Percentiles rank a stretch among this genome's conserved stretches.
These are phyloP conservation scores for Celastrina argiolus DNA, from an alignment of 2,888 invertebrate genomes.

Conservation along the genomic window DNA sequence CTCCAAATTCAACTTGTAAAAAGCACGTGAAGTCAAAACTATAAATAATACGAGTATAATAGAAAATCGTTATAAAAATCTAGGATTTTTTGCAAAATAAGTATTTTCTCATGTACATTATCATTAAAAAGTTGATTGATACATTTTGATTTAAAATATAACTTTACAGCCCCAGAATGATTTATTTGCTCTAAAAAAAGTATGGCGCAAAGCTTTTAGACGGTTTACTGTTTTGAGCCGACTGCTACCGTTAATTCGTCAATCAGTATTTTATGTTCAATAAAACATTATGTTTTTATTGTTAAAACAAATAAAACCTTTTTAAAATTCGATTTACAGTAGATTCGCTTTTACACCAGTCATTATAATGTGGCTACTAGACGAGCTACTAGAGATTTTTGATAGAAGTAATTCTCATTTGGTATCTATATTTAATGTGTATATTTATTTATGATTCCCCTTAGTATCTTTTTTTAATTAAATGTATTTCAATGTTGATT, in stretches of 20 bases:
- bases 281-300: constrained; percentile 48
- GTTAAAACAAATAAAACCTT: constrained; percentile 44
- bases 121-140: no score
- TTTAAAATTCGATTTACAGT: constrained; percentile 44
- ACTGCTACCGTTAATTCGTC: constrained; percentile 49
- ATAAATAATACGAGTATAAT: no score
- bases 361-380: constrained; percentile 45
- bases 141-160: background rate
- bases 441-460: no score
- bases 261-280: constrained; percentile 50
- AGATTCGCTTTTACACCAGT: constrained; percentile 48
- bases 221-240: constrained; percentile 32
- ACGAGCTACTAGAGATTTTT: constrained; percentile 25
- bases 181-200: background rate
- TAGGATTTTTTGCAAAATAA: no score
- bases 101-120: no score
- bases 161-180: background rate
- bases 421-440: no score
- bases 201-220: constrained; percentile 36
- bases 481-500: no score
- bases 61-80: no score
- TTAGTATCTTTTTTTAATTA: no score
- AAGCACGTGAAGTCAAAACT: no score
- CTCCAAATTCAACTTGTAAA: no score
- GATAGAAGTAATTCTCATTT: no score